Evolutionary conservation across 2,113 vertebrate species (phyloP).

Genomic region (Cynopterus brachyotis): DNA sequence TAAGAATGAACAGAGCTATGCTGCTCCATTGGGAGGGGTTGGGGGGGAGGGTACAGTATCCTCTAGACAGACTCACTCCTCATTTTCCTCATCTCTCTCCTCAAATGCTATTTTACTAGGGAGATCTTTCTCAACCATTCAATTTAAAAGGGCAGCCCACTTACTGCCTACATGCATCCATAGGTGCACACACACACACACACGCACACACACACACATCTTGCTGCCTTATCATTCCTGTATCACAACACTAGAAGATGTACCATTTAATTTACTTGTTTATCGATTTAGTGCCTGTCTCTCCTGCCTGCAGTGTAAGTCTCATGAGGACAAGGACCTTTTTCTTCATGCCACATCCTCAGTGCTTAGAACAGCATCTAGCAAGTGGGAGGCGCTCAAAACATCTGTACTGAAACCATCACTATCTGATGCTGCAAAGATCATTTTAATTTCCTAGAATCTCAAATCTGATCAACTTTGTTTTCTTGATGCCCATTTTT

Average conservation of each 20-base stretch:
- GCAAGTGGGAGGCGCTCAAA: neutral
- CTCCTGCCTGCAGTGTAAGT: neutral
- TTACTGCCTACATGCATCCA: no score
- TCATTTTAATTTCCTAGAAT: neutral
- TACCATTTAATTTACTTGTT: neutral
- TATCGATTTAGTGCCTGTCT: neutral
- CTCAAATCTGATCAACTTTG: neutral
- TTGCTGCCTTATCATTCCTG: neutral
- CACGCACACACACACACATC: no score
- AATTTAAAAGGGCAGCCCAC: neutral
- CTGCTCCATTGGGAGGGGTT: no score
- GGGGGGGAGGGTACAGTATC: no score
- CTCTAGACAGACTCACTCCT: neutral
- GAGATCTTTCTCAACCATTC: neutral
- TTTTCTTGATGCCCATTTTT: neutral
- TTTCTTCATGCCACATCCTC: neutral
- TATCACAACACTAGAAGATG: neutral
- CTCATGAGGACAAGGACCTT: neutral
- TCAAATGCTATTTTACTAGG: neutral
- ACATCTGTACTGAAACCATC: neutral
- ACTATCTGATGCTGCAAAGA: neutral
- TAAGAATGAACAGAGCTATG: neutral
- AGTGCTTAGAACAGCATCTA: neutral
- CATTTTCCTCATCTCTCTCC: neutral
- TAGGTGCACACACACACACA: no score